These are phyloP conservation scores for Hyppa rectilinea DNA, from an alignment of 2,888 invertebrate genomes.

Conservation along the genomic window DNA sequence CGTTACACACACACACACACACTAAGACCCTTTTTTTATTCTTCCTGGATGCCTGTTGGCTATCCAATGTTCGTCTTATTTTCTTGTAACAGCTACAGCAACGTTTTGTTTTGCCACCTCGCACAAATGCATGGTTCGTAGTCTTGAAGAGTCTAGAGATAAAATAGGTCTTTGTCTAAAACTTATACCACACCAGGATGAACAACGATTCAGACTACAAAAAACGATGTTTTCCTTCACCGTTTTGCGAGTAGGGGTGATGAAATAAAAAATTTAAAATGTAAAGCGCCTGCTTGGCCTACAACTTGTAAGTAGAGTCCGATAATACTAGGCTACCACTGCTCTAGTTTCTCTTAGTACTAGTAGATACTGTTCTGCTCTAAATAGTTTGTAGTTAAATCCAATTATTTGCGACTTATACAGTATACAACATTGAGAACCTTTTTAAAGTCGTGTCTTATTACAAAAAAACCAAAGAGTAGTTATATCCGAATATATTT, in stretches of 20 bases:
- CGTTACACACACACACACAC: too few species aligned
- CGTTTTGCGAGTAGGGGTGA: too few species aligned
- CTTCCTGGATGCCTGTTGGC: background rate
- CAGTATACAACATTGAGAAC: background rate
- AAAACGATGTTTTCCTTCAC: too few species aligned
- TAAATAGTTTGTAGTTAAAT: background rate
- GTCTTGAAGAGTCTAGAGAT: background rate
- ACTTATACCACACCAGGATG: background rate
- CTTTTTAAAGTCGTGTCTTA: background rate
- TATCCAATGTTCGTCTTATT: background rate
- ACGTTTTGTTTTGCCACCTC: background rate
- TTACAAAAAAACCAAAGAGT: background rate
- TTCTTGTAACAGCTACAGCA: slow-evolving; percentile 2
- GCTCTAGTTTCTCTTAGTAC: too few species aligned
- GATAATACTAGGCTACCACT: too few species aligned
- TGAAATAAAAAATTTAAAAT: too few species aligned
- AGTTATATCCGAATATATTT: slow-evolving; percentile 36
- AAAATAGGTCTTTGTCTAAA: background rate
- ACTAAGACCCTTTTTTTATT: too few species aligned
- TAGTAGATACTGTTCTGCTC: too few species aligned
- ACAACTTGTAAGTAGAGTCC: too few species aligned
- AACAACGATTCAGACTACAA: background rate
- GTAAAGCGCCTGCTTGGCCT: too few species aligned
- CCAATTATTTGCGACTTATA: too few species aligned
- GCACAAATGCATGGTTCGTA: background rate